Conservation (phyloP, 2,113 vertebrate species). For the Lepisosteus osseus region DNA sequence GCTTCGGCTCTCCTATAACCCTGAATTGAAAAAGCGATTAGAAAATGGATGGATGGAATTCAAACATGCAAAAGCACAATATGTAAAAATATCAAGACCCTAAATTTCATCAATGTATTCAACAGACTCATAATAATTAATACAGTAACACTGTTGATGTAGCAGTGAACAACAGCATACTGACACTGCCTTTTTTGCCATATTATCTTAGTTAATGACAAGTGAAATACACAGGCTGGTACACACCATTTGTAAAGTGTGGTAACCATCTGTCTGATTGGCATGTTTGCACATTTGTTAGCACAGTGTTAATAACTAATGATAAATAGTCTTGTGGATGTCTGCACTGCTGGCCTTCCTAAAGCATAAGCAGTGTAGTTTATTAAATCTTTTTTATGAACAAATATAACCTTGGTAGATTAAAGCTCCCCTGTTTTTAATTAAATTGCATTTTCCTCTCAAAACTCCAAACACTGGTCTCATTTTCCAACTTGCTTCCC, state of each 20-base stretch:
- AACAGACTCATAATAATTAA: too few relatives aligned
- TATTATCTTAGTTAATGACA: too few relatives aligned
- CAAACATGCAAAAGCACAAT: too few relatives aligned
- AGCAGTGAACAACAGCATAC: too few relatives aligned
- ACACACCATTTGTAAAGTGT: not conserved
- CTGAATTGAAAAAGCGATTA: too few relatives aligned
- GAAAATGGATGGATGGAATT: too few relatives aligned
- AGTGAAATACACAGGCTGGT: not conserved
- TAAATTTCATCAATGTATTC: too few relatives aligned
- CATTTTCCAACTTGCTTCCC: conserved; percentile 32
- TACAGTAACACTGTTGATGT: too few relatives aligned
- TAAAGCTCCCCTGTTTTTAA: conserved; percentile 18
- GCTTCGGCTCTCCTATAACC: too few relatives aligned
- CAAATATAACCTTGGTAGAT: conserved; percentile 23
- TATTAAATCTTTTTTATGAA: conserved; percentile 18
- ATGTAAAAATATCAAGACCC: too few relatives aligned
- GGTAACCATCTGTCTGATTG: not conserved
- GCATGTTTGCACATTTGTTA: conserved; percentile 1
- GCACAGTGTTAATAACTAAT: not conserved
- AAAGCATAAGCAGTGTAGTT: not conserved
- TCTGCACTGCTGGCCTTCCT: not conserved
- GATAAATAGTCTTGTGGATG: not conserved
- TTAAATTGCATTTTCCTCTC: conserved; percentile 21
- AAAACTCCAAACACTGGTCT: conserved; percentile 26
- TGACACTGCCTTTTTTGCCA: too few relatives aligned